phyloP scores from a whole-genome alignment of 1,140 invertebrate genomes.

The Rhynchophorus ferrugineus region DNA sequence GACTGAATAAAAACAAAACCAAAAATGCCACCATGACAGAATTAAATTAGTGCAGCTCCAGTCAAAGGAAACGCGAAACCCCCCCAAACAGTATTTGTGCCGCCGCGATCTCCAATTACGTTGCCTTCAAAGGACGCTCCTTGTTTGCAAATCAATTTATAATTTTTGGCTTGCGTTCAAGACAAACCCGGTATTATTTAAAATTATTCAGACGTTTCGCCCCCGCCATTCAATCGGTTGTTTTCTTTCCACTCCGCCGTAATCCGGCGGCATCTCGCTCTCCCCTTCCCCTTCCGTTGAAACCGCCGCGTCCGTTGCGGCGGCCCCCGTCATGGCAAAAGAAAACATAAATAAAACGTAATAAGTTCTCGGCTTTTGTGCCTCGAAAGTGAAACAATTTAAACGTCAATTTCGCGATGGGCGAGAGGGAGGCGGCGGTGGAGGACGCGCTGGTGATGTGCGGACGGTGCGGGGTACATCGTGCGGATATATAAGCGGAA shows the following conservation, averaged over 20 bases:
- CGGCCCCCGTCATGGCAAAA: too few species aligned
- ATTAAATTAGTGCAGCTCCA: too few species aligned
- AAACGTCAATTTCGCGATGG: slow-evolving; percentile 14
- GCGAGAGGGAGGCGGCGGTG: too few species aligned
- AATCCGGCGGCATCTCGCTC: too few species aligned
- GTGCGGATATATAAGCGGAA: too few species aligned
- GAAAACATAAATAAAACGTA: slow-evolving; percentile 18
- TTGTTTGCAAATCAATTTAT: slow-evolving; percentile 7
- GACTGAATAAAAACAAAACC: too few species aligned
- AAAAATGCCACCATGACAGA: not conserved
- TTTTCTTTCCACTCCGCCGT: slow-evolving; percentile 7
- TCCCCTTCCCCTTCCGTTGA: too few species aligned
- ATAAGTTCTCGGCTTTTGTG: slow-evolving; percentile 13
- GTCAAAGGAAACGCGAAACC: not conserved
- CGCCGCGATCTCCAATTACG: not conserved
- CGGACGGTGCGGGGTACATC: too few species aligned
- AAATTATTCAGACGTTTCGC: slow-evolving; percentile 19
- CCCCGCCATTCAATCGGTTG: slow-evolving; percentile 16
- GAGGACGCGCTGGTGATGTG: too few species aligned
- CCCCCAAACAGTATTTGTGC: not conserved
- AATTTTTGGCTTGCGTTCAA: slow-evolving; percentile 9
- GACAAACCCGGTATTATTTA: slow-evolving; percentile 6
- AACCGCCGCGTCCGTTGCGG: not conserved
- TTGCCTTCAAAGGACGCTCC: not conserved
- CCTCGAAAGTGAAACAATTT: slow-evolving; percentile 21